Conservation (phyloP, 2,797 vertebrate genomes). For the Gallirallus australis region DNA sequence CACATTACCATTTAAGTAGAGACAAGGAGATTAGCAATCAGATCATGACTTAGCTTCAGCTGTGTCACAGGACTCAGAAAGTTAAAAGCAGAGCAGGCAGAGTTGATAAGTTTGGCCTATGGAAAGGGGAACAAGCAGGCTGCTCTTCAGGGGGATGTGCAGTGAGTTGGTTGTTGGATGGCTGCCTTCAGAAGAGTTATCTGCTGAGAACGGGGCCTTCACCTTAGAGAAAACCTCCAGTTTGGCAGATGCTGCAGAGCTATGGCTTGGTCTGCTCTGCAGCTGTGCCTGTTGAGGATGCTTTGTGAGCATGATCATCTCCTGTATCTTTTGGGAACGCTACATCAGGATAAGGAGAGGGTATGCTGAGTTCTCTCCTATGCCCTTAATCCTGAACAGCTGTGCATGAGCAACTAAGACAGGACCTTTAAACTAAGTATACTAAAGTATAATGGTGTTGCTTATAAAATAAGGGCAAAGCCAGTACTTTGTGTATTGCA, state of each 20-base stretch:
- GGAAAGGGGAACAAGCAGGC: neutral
- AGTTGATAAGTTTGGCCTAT: neutral
- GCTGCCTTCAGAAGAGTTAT: neutral
- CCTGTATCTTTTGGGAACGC: neutral
- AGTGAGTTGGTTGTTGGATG: neutral
- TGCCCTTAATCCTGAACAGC: neutral
- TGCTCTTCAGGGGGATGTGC: neutral
- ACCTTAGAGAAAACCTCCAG: accelerated
- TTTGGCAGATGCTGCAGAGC: neutral
- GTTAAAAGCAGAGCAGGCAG: neutral
- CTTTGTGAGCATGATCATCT: neutral
- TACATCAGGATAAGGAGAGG: accelerated
- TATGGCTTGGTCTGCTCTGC: neutral
- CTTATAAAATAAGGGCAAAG: neutral
- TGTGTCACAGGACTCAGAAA: neutral
- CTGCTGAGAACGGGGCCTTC: neutral
- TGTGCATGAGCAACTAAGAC: neutral
- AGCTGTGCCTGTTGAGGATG: neutral
- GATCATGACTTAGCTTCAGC: neutral
- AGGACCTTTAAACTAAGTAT: neutral
- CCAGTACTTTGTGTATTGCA: neutral
- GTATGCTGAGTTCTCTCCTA: neutral
- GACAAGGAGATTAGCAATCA: conserved; percentile 1
- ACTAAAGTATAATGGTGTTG: neutral
- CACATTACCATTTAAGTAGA: conserved; percentile 6